Evolutionary conservation across 2,113 vertebrate species (phyloP), one percentile per base, ranked within the genome.

Genomic region (Ibidorhyncha struthersii): DNA sequence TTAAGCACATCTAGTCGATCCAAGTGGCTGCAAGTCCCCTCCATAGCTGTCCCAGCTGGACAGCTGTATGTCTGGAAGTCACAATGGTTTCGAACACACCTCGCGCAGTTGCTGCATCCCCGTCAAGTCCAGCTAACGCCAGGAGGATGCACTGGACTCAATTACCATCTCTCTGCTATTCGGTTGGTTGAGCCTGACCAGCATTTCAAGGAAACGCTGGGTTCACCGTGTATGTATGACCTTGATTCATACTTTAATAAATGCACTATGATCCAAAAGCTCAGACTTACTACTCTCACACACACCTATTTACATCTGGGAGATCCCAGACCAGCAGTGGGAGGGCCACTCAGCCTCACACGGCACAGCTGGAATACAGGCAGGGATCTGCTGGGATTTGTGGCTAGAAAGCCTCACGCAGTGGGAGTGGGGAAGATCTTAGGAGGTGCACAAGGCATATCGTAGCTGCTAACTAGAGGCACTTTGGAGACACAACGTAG

Each of bases 241-340:
- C 65, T 69, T 20, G 53, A 89, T 88, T 90, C 56, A 47, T 36
- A 47, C 47, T 47, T 85, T 71, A 74, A 94, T 62, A 91, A 74
- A 91, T n/a, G 55, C 61, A 87, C 32, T 26, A 38, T 9, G 29
- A 76, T 38, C 41, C 61, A 71, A 89, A 86, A 63, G 43, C 32
- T 89, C 53, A n/a, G 32, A 47, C 32, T 67, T 43, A 29, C 55
- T 78, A 34, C 19, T 73, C 19, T 73, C 47, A 59, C 29, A 27
- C 34, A 66, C 25, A 73, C 38, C 25, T 49, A 23, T 0, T 0
- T 15, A 30, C 9, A 45, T 41, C n/a, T 82, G 61, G 43, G 38
- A 94, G 84, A 89, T 47, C 21, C 32, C n/a, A 85, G 36, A 70
- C 12, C 61, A 78, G 72, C 55, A 30, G 30, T 30, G 25, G 19